Evolutionary conservation across 1,140 invertebrate genomes (phyloP).

Genomic region (Drosophila arawakana): DNA sequence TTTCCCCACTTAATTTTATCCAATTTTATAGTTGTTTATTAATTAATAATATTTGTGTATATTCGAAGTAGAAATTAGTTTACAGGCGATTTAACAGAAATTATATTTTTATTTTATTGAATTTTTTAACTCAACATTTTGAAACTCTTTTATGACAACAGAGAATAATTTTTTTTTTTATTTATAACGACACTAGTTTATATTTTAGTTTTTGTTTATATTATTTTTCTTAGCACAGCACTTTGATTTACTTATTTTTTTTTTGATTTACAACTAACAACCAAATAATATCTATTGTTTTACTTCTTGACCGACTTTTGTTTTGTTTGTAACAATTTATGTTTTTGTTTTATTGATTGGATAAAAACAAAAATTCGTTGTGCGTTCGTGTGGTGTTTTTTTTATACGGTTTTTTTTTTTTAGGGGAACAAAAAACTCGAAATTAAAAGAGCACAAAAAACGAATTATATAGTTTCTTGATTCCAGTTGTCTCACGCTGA

Average conservation of each 20-base stretch:
- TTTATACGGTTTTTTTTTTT: background rate
- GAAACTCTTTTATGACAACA: constrained; percentile 42
- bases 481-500: constrained; percentile 91
- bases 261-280: constrained; percentile 66
- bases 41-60: constrained; percentile 29
- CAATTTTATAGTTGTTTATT: constrained; percentile 1
- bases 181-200: constrained; percentile 24
- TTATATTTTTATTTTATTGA: constrained; percentile 28
- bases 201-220: constrained; percentile 26
- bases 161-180: constrained; percentile 12
- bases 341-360: constrained; percentile 55
- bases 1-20: constrained; percentile 24
- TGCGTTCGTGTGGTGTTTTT: constrained; percentile 39
- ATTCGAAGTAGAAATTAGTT: constrained; percentile 68
- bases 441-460: constrained; percentile 94
- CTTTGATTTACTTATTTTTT: constrained; percentile 32
- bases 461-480: constrained; percentile 93
- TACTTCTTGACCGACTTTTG: constrained; percentile 36
- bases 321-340: constrained; percentile 52
- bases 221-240: constrained; percentile 62
- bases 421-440: constrained; percentile 16
- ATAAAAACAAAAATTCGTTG: constrained; percentile 49
- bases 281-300: constrained; percentile 80
- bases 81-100: constrained; percentile 21
- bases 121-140: constrained; percentile 70